Conservation (phyloP, 2,888 invertebrate genomes). For the Eumerus sabulonum region DNA sequence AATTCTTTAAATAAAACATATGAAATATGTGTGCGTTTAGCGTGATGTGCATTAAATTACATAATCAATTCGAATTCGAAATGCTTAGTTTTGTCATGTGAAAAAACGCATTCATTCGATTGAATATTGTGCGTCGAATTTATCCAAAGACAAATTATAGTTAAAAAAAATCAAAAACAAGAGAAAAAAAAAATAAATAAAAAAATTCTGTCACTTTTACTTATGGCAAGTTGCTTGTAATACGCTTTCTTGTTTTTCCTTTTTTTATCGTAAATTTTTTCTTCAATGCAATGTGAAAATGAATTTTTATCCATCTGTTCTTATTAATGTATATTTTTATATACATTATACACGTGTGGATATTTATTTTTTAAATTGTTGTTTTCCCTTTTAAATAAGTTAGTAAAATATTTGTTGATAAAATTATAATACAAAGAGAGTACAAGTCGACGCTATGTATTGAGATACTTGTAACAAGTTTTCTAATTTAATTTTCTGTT, state of each 20-base stretch:
- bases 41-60: conserved; percentile 53
- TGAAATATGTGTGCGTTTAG: conserved; percentile 49
- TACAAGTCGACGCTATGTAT: conserved; percentile 56
- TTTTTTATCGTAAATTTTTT: conserved; percentile 20
- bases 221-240: conserved; percentile 63
- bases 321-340: too few species aligned
- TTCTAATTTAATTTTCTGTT: conserved; percentile 22
- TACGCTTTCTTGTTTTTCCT: conserved; percentile 12
- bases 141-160: conserved; percentile 20
- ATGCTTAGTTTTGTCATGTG: conserved; percentile 49
- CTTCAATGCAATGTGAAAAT: conserved; percentile 62
- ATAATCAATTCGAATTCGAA: conserved; percentile 9
- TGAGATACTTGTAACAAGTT: conserved; percentile 9
- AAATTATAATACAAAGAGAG: conserved; percentile 68
- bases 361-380: conserved; percentile 22
- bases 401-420: conserved; percentile 64
- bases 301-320: conserved; percentile 24
- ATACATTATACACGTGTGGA: conserved; percentile 15
- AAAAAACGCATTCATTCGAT: conserved; percentile 16
- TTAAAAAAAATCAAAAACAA: conserved; percentile 30
- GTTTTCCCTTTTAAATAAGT: conserved; percentile 47
- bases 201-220: conserved; percentile 45
- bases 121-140: conserved; percentile 55
- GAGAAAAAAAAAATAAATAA: too few species aligned
- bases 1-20: conserved; percentile 21